Evolutionary conservation across 2,113 vertebrate species (phyloP).

Genomic region (Castor canadensis): DNA sequence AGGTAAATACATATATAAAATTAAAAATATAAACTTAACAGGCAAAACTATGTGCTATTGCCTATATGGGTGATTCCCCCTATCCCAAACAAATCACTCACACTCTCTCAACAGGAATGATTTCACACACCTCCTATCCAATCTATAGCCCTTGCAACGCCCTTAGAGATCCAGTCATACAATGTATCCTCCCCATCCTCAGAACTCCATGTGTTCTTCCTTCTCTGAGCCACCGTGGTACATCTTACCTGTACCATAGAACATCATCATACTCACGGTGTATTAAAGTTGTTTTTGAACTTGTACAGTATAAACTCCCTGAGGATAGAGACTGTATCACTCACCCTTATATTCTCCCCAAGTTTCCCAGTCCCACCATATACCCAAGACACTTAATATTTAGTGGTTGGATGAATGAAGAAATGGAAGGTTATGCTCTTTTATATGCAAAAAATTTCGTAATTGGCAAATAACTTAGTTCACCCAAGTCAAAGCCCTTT

Average conservation of each 20-base stretch:
- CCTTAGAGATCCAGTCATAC: not conserved
- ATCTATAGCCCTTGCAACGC: not conserved
- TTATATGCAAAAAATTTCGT: not conserved
- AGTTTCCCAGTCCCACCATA: not conserved
- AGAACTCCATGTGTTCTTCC: not conserved
- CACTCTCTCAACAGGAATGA: not conserved
- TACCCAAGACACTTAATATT: not conserved
- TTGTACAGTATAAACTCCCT: not conserved
- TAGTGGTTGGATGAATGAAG: not conserved
- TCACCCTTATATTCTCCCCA: not conserved
- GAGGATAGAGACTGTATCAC: not conserved
- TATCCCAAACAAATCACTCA: rapidly evolving
- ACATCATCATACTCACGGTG: not conserved
- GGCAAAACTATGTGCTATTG: not conserved
- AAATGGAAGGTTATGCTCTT: not conserved
- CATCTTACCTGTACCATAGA: too few relatives aligned
- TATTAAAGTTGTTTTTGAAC: not conserved
- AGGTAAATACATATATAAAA: not conserved
- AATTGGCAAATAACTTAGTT: not conserved
- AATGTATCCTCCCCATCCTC: not conserved
- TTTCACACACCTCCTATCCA: not conserved
- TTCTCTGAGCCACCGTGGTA: not conserved
- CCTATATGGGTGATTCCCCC: too few relatives aligned
- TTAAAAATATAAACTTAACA: not conserved
- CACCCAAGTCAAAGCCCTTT: not conserved